Evolutionary conservation across 1,140 invertebrate species (phyloP).

Genomic region (Bombus terrestris): DNA sequence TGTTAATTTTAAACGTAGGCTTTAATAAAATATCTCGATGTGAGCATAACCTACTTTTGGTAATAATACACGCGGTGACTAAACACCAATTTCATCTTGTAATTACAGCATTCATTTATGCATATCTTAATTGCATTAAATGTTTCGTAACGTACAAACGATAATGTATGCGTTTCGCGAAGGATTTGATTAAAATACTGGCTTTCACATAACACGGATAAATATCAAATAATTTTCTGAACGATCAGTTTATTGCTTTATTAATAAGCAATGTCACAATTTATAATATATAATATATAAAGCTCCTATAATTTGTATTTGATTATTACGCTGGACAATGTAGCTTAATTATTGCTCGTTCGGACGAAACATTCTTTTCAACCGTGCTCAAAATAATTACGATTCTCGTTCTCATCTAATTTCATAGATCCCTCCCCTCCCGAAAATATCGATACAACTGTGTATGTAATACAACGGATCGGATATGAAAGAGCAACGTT

Average conservation of each 20-base stretch:
- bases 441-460: background rate
- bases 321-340: background rate
- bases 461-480: too few relatives aligned
- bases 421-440: too few relatives aligned
- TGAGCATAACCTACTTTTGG: too few relatives aligned
- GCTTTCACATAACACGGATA: too few relatives aligned
- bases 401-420: background rate
- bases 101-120: too few relatives aligned
- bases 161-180: too few relatives aligned
- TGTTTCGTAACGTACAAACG: background rate
- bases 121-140: too few relatives aligned
- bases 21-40: too few relatives aligned
- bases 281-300: constrained; percentile 1
- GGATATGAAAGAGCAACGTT: background rate
- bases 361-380: background rate
- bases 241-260: constrained; percentile 29
- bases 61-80: too few relatives aligned
- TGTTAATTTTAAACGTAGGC: too few relatives aligned
- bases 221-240: background rate
- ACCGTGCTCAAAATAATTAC: background rate
- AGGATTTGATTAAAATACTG: background rate
- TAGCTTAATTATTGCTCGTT: background rate
- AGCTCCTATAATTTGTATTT: constrained; percentile 1
- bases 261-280: constrained; percentile 19
- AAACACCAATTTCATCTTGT: too few relatives aligned